phyloP scores from a whole-genome alignment of 2,797 vertebrate genomes.

The Catharus ustulatus region DNA sequence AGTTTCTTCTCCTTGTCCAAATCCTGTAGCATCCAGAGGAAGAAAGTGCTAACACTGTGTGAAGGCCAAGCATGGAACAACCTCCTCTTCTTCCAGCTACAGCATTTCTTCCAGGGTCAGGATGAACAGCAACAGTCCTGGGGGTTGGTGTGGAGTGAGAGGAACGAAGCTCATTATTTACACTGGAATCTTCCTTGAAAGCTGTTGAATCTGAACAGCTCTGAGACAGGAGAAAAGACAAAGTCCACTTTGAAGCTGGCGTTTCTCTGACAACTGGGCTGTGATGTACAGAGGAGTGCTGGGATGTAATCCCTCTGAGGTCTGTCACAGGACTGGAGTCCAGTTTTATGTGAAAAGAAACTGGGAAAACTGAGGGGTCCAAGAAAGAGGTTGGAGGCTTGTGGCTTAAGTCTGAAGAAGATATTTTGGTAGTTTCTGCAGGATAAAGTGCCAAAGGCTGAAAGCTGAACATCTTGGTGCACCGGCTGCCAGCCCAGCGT shows the following conservation, averaged over 20 bases:
- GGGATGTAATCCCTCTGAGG: conserved; percentile 38
- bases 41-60: conserved; percentile 82
- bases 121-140: conserved; percentile 20
- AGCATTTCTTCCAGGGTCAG: not conserved
- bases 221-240: conserved; percentile 74
- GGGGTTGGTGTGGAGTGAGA: not conserved
- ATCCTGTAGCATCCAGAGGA: conserved; percentile 81
- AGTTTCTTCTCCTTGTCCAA: conserved; percentile 76
- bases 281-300: conserved; percentile 45
- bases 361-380: conserved; percentile 48
- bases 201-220: conserved; percentile 36
- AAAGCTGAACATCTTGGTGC: conserved; percentile 66
- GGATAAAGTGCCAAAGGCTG: conserved; percentile 72
- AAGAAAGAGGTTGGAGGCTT: conserved; percentile 31
- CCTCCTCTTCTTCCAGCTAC: conserved; percentile 47
- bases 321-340: conserved; percentile 32
- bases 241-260: conserved; percentile 68
- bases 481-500: conserved; percentile 55
- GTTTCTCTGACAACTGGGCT: conserved; percentile 10
- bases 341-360: conserved; percentile 69
- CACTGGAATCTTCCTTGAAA: conserved; percentile 56
- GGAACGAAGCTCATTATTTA: conserved; percentile 13
- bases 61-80: conserved; percentile 76
- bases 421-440: conserved; percentile 60
- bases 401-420: conserved; percentile 49